Conservation (phyloP, 2,113 vertebrate genomes). For the Silurus glanis region DNA sequence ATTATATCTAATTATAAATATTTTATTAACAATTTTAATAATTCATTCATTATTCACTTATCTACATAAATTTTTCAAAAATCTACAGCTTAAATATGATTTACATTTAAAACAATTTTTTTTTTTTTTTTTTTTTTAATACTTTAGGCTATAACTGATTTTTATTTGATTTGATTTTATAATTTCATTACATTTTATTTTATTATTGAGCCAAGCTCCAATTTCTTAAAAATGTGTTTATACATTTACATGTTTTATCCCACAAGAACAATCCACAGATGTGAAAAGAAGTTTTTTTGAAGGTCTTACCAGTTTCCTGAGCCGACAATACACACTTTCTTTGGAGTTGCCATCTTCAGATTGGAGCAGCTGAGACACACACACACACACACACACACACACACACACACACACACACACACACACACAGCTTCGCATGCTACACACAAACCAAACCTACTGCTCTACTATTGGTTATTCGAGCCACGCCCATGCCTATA, state of each 20-base stretch:
- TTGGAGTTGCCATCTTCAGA: slow-evolving; percentile 69
- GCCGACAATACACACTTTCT: slow-evolving; percentile 90
- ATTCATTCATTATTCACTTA: too few relatives aligned
- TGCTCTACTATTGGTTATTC: not conserved
- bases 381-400: not conserved
- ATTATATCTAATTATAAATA: too few relatives aligned
- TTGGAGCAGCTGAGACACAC: not conserved
- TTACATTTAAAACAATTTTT: not conserved
- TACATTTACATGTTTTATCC: too few relatives aligned
- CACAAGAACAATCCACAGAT: not conserved
- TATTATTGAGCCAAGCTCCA: not conserved
- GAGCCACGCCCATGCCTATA: not conserved
- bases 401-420: too few relatives aligned
- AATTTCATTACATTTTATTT: not conserved
- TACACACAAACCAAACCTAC: not conserved
- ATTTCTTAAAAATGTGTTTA: not conserved
- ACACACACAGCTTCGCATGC: too few relatives aligned
- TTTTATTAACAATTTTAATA: too few relatives aligned
- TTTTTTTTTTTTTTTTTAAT: not conserved
- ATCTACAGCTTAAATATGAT: not conserved
- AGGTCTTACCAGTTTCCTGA: slow-evolving; percentile 91
- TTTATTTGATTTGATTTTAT: not conserved
- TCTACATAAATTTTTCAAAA: too few relatives aligned
- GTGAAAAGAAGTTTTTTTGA: not conserved
- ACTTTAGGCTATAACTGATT: not conserved